A percentile compares a stretch with the other conserved stretches of the same genome.
phyloP scores from a whole-genome alignment of 2,888 invertebrate species.

The Nymphalis urticae region DNA sequence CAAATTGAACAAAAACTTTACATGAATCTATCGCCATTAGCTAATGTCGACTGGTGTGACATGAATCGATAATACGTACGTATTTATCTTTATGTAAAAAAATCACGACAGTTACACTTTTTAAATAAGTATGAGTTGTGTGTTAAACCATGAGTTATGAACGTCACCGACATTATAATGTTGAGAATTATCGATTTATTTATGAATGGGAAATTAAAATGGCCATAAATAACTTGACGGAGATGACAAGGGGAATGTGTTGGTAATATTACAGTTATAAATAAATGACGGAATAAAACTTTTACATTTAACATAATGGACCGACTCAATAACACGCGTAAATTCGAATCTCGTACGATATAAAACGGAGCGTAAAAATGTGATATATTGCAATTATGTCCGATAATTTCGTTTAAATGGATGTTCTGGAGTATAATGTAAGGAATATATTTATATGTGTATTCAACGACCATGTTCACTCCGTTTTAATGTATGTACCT shows the following conservation, averaged over 20 bases:
- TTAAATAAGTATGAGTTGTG: not conserved
- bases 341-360: constrained; percentile 9
- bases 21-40: not conserved
- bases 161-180: not conserved
- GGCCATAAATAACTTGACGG: constrained; percentile 8
- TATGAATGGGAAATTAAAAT: constrained; percentile 14
- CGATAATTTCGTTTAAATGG: constrained; percentile 7
- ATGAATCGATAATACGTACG: no score
- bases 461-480: not conserved
- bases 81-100: no score
- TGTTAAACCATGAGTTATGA: not conserved
- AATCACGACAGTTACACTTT: not conserved
- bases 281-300: constrained; percentile 28
- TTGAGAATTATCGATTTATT: constrained; percentile 10
- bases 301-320: constrained; percentile 32
- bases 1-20: not conserved
- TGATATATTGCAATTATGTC: constrained; percentile 13
- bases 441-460: not conserved
- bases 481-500: no score
- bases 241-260: constrained; percentile 26
- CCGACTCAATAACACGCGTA: constrained; percentile 18
- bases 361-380: constrained; percentile 18
- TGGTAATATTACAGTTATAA: constrained; percentile 13
- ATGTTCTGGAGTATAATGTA: not conserved
- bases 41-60: no score